Base-by-base conservation (phyloP, 1,140 invertebrate species). In the Apis cerana region DNA sequence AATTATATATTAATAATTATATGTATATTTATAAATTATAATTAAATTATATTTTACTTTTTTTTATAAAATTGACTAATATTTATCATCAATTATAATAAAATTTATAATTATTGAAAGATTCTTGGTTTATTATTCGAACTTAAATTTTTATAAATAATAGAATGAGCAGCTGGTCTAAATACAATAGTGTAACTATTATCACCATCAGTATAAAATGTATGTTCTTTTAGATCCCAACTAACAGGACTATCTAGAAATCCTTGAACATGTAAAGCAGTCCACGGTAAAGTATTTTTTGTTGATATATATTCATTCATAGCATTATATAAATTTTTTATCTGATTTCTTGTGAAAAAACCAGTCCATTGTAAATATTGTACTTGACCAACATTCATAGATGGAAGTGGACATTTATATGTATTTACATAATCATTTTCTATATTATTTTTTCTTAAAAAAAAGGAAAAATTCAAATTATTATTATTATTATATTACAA, bases 161-260 rank as follows among this genome's bases (percentile, higher is more conserved):
- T 90, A 71, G 85, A 89, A 83, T 92, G 69, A 23, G 83, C 78
- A 78, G 85, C 82, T n/a, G 92, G 88, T 76, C 90, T 89, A 82
- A 95, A 90, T 68, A 95, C 80, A 62, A 95, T 84, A 12, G 94
- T 92, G 79, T 93, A 95, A 76, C 92, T 92, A 89, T 95, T 95
- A 64, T 95, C 94, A 75, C 94, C 94, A 85, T 95, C 94, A 10
- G 91, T 93, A 69, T 92, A 94, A 89, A 92, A 95, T 74, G 91
- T 93, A 81, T 95, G 93, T 88, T 95, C 94, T 75, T 93, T 90
- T 52, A 92, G 85, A 64, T 85, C 82, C 92, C 94, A 94, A 68
- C 91, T 94, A 7, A 94, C 83, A 21, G 95, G 95, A 79, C 93
- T 91, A 78, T 96, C 95, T 12, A 91, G 91, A 89, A 95, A 96